Conservation (phyloP, 2,888 invertebrate genomes). For the Cabera pusaria region DNA sequence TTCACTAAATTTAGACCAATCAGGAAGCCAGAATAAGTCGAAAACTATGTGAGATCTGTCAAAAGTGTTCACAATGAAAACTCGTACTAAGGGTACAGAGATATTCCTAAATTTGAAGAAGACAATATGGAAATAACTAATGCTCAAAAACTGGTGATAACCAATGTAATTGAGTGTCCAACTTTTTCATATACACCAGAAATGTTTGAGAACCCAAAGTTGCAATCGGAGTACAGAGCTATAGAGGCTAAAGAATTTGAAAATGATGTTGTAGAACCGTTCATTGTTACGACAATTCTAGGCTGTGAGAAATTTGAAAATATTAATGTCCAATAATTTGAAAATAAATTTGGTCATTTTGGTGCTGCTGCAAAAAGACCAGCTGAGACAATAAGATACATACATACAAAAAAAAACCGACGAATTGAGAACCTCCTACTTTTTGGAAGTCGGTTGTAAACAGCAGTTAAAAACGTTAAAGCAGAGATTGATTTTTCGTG, state of each 20-base stretch:
- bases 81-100: no score
- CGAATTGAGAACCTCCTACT: no score
- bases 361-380: constrained; percentile 52
- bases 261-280: constrained; percentile 21
- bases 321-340: constrained; percentile 65
- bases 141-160: constrained; percentile 82
- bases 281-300: constrained; percentile 79
- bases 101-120: constrained; percentile 60
- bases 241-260: constrained; percentile 79
- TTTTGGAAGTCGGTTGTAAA: no score
- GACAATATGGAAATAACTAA: constrained; percentile 66
- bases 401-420: constrained; percentile 52
- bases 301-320: constrained; percentile 46
- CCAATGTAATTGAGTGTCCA: constrained; percentile 82
- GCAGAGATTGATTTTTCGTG: constrained; percentile 52
- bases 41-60: no score
- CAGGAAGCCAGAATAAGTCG: no score
- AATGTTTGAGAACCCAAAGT: constrained; percentile 86
- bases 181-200: constrained; percentile 84
- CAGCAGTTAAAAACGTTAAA: no score
- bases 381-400: constrained; percentile 28
- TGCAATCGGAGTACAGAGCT: constrained; percentile 85
- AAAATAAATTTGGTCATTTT: constrained; percentile 70
- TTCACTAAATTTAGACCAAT: no score
- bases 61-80: no score